These are phyloP conservation scores for Electrona antarctica DNA, from an alignment of 2,113 vertebrate genomes.

Conservation along the genomic window DNA sequence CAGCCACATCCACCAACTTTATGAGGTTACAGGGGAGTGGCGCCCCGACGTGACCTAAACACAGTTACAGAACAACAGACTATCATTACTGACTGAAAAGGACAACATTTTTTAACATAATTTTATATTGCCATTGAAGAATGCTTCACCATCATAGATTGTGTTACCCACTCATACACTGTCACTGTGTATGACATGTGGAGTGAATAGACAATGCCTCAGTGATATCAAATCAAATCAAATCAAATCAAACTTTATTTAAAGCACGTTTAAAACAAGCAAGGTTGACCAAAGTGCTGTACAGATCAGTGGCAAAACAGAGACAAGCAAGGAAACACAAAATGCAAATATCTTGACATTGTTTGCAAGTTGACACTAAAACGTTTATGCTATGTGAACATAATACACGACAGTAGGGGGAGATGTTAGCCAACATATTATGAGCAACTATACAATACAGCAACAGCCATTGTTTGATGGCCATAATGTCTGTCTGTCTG, in stretches of 20 bases:
- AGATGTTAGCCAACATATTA: neutral
- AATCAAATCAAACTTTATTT: no score
- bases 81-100: neutral
- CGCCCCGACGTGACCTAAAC: constrained; percentile 93
- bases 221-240: no score
- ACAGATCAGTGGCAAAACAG: no score
- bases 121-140: neutral
- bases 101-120: neutral
- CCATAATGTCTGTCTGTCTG: neutral
- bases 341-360: no score
- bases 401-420: constrained; percentile 50
- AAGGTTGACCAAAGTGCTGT: no score
- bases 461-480: neutral
- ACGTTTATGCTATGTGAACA: neutral
- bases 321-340: no score
- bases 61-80: neutral
- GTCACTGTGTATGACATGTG: no score
- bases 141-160: neutral
- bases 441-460: neutral
- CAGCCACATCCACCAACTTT: constrained; percentile 91
- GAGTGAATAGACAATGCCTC: no score
- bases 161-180: neutral
- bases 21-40: constrained; percentile 96
- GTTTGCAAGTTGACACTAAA: neutral
- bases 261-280: no score